These are phyloP conservation scores for Pantherophis alleghaniensis DNA, from an alignment of 2,797 vertebrate species.

Conservation along the genomic window DNA sequence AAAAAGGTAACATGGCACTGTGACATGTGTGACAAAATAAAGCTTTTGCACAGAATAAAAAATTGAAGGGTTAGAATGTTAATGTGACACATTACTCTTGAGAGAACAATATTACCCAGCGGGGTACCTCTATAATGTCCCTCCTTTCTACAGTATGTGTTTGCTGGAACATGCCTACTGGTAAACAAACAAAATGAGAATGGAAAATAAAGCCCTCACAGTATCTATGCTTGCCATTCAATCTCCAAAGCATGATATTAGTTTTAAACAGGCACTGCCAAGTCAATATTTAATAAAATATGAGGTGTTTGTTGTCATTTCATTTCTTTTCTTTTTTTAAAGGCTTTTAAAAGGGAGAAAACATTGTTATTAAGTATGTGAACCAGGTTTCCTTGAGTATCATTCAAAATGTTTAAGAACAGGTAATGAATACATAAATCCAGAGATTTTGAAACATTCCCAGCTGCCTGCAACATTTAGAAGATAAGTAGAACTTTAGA, in stretches of 20 bases:
- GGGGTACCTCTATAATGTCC: conserved; percentile 39
- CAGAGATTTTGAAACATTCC: conserved; percentile 9
- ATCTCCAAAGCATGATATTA: conserved; percentile 25
- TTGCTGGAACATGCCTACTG: conserved; percentile 19
- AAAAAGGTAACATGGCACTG: conserved; percentile 53
- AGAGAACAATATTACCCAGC: conserved; percentile 54
- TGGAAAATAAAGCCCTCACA: conserved; percentile 27
- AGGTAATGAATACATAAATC: conserved; percentile 7
- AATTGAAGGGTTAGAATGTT: conserved; percentile 50
- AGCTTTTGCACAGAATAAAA: conserved; percentile 47
- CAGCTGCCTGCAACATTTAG: neutral
- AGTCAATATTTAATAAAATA: conserved; percentile 22
- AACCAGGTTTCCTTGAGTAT: neutral
- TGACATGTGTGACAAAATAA: conserved; percentile 57
- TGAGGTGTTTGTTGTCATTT: conserved; percentile 17
- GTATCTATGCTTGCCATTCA: conserved; percentile 14
- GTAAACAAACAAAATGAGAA: conserved; percentile 31
- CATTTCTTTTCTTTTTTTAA: neutral
- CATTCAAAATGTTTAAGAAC: conserved; percentile 17
- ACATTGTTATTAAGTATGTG: conserved; percentile 2
- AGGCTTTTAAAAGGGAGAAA: conserved; percentile 1
- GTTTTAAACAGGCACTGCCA: conserved; percentile 22
- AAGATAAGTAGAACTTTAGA: conserved; percentile 16
- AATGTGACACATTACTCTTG: conserved; percentile 49
- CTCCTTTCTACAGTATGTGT: conserved; percentile 41